Evolutionary conservation across 2,888 invertebrate species (phyloP).

Genomic region (Lasius fuliginosus): DNA sequence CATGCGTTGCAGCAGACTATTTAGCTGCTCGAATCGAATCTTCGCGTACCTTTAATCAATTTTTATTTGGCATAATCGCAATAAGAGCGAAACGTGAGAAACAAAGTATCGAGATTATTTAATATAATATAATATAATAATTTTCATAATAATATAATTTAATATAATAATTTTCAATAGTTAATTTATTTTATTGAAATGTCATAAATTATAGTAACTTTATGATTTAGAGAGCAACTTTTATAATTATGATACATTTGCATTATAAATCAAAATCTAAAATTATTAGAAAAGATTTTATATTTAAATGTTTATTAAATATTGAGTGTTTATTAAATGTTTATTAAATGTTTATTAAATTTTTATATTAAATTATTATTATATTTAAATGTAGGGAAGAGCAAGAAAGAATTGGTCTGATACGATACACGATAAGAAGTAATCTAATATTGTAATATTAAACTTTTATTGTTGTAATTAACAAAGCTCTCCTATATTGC

Average conservation of each 20-base stretch:
- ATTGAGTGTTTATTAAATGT: not conserved
- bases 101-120: not conserved
- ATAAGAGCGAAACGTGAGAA: not conserved
- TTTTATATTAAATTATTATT: not conserved
- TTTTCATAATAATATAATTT: not conserved
- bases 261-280: not conserved
- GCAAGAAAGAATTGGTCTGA: not conserved
- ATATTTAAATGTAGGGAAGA: not conserved
- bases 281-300: not conserved
- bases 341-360: not conserved
- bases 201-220: not conserved
- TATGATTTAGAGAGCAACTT: not conserved
- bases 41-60: conserved; percentile 55
- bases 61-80: not conserved
- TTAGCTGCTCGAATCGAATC: conserved; percentile 65
- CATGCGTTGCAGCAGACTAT: conserved; percentile 68
- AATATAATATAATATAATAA: not conserved
- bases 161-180: no score
- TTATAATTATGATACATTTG: not conserved
- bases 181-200: not conserved
- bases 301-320: not conserved
- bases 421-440: not conserved
- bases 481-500: not conserved
- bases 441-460: no score
- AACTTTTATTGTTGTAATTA: not conserved